Base-by-base conservation (phyloP, 2,888 invertebrate species). In the Tryphoninae sp. region DNA sequence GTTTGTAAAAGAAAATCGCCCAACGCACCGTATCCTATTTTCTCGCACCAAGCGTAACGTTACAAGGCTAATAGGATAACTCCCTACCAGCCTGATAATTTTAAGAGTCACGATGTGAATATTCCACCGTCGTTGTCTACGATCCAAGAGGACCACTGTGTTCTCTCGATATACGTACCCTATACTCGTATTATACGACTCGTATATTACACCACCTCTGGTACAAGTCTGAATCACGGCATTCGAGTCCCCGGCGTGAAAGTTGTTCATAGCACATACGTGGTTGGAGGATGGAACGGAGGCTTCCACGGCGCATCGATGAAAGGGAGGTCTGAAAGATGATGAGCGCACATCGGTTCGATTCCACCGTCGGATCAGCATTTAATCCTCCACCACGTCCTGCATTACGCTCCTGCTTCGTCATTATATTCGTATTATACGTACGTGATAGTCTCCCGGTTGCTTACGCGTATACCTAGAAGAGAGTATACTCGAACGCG, bases 381-480 rank as follows among this genome's bases (percentile, higher is more conserved):
- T 79, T 79, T 79, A 79, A 79, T 79, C 61, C 68, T 79, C 78
- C 68, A 62, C 62, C 53, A 45, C 73, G 78, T 73, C 68, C 65
- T 45, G 73, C 73, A 68, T 73, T 78, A 73, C 67, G 42, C 55
- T 74, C 61, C 73, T 74, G 78, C 73, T 61, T 67, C 53, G 78
- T 79, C 78, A 79, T 79, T 79, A 79, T 40, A 62, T 42, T 23
- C 67, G 51, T 62, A 73, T 67, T 62, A 68, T 74, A 74, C 45
- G 23, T 49, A 68, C 68, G 68, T 40, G 74, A 74, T 65, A 61
- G 49, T 71, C 58, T 71, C 45, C 71, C 45, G 45, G 62, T 73
- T 59, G 45, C 45, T 22, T 49, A n/a, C 64, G 45, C 13, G 49
- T 64, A 33, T 33, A 40, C 51, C 33, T 59, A 19, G 19, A 19